A percentile compares a stretch with the other conserved stretches of the same genome.
Evolutionary conservation across 64 coral and sea anemone species (phyloP).

Genomic region (Trachythela sp.): DNA sequence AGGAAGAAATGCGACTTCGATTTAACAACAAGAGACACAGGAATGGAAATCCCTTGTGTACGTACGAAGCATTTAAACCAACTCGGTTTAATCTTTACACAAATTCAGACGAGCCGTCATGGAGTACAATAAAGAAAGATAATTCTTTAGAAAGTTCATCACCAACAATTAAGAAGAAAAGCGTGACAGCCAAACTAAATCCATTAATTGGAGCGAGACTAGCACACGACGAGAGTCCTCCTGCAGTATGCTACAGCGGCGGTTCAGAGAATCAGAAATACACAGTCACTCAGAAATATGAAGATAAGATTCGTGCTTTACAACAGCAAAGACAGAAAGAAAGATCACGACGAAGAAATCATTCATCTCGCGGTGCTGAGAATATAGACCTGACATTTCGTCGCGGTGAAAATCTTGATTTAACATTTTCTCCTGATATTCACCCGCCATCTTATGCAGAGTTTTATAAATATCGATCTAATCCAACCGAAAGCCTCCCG

Average conservation of each 20-base stretch:
- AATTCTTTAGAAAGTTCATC: constrained; percentile 5
- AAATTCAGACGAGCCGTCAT: background rate
- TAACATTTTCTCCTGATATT: background rate
- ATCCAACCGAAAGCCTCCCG: background rate
- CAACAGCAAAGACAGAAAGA: constrained; percentile 13
- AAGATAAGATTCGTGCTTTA: constrained; percentile 13
- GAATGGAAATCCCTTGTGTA: background rate
- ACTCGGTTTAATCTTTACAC: background rate
- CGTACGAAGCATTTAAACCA: constrained; percentile 18
- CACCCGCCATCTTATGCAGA: background rate
- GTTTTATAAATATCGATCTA: background rate
- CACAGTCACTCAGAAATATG: constrained; percentile 5
- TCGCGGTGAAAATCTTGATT: background rate
- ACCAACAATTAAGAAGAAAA: constrained; percentile 21
- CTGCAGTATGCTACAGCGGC: background rate
- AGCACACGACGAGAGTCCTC: background rate
- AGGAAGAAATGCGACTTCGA: background rate
- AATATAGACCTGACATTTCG: background rate
- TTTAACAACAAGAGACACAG: constrained; percentile 10
- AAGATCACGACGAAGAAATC: background rate
- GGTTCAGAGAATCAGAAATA: background rate
- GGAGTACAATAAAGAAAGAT: background rate
- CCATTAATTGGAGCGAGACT: constrained; percentile 7
- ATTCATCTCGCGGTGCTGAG: background rate
- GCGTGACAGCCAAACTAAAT: background rate